Conservation (phyloP, 2,113 vertebrate genomes). For the Canis aureus region DNA sequence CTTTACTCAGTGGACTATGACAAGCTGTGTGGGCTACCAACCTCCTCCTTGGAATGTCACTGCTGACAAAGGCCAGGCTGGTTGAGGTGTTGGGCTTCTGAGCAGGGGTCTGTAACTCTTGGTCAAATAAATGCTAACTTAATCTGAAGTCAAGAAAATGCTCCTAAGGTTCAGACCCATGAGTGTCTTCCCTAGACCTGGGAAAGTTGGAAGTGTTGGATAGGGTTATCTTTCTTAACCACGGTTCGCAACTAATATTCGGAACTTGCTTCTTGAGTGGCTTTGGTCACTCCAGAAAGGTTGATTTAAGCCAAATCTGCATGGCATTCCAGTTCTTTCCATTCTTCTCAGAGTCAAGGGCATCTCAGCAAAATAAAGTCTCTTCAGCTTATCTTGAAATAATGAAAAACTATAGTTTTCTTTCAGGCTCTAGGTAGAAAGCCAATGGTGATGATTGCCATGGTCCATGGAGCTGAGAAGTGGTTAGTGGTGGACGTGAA, state of each 20-base stretch:
- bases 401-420: not conserved
- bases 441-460: fast-evolving
- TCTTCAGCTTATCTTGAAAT: not conserved
- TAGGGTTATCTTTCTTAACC: not conserved
- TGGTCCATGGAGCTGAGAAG: fast-evolving
- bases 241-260: not conserved
- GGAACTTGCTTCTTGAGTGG: not conserved
- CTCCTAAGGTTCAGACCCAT: not conserved
- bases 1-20: not conserved
- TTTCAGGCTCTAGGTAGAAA: not conserved
- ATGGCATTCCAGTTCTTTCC: not conserved
- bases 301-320: not conserved
- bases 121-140: slow-evolving; percentile 50
- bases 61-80: slow-evolving; percentile 13
- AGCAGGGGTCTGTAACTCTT: not conserved
- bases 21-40: slow-evolving; percentile 44
- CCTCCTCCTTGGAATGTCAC: slow-evolving; percentile 42
- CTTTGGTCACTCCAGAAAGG: not conserved
- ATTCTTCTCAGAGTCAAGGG: not conserved
- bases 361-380: not conserved
- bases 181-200: not conserved
- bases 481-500: not conserved
- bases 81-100: not conserved
- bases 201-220: not conserved
- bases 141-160: slow-evolving; percentile 57